Evolutionary conservation across 2,797 vertebrate species (phyloP).

Genomic region (Pipistrellus kuhlii): DNA sequence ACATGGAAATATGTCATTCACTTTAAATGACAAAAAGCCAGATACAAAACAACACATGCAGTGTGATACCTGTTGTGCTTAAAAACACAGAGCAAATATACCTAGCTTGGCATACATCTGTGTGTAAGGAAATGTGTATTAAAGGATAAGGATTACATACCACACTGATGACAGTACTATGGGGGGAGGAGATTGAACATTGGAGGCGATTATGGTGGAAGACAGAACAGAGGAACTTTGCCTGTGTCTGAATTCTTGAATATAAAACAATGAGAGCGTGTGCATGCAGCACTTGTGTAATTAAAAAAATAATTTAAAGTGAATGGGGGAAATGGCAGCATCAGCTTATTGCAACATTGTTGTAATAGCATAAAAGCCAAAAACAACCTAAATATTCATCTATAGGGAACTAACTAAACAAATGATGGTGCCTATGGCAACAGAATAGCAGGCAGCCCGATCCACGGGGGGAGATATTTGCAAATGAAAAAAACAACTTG

Average conservation of each 20-base stretch:
- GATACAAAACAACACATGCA: background rate
- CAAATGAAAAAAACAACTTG: background rate
- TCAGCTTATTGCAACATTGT: background rate
- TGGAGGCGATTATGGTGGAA: background rate
- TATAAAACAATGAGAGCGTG: background rate
- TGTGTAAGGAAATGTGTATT: background rate
- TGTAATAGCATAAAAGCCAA: conserved; percentile 17
- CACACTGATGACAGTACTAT: background rate
- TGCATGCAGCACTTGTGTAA: background rate
- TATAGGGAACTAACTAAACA: conserved; percentile 32
- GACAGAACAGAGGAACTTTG: background rate
- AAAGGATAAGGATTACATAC: background rate
- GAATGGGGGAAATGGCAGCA: background rate
- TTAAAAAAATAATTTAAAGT: conserved; percentile 69
- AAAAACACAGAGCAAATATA: background rate
- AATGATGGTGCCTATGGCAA: conserved; percentile 63
- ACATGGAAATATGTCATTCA: background rate
- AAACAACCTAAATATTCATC: conserved; percentile 44
- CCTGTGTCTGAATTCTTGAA: conserved; percentile 34
- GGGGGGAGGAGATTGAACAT: background rate
- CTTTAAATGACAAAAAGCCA: conserved; percentile 15
- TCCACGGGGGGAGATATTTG: background rate
- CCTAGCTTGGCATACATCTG: background rate
- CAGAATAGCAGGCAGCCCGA: conserved; percentile 14
- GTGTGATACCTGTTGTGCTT: background rate